A percentile compares a stretch with the other conserved stretches of the same genome.
Conservation (phyloP, 1,140 invertebrate genomes). For the Drosophila sulfurigaster region DNA sequence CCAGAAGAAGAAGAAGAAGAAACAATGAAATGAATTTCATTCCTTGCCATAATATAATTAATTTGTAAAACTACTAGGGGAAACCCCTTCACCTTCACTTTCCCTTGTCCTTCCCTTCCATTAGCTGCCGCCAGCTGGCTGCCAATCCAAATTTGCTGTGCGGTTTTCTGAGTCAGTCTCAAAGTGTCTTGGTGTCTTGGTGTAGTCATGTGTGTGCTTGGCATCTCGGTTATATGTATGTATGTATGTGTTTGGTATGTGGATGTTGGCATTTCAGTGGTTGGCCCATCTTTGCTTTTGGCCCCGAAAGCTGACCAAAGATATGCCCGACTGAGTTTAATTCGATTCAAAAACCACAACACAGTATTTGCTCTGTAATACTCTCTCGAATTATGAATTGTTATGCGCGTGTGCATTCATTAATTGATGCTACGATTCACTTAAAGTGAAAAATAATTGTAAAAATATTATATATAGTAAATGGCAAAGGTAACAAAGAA, state of each 20-base stretch:
- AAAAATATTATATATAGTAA: neutral
- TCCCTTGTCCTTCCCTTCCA: neutral
- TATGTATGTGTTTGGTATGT: neutral
- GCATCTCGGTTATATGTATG: slow-evolving; percentile 39
- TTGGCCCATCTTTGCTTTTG: slow-evolving; percentile 25
- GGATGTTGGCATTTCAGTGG: slow-evolving; percentile 65
- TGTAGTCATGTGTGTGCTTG: slow-evolving; percentile 16
- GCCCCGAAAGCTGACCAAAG: slow-evolving; percentile 29
- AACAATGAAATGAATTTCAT: slow-evolving; percentile 34
- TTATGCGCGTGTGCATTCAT: slow-evolving; percentile 44
- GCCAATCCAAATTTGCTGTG: slow-evolving; percentile 56
- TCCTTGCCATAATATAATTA: slow-evolving; percentile 61
- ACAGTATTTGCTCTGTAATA: neutral
- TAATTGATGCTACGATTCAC: slow-evolving; percentile 47
- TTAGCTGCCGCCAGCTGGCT: slow-evolving; percentile 5
- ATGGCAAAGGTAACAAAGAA: neutral
- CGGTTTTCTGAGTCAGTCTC: slow-evolving; percentile 40
- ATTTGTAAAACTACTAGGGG: slow-evolving; percentile 54
- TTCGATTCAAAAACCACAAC: slow-evolving; percentile 45
- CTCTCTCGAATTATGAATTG: neutral
- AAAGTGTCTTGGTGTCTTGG: neutral
- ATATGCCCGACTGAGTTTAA: slow-evolving; percentile 43
- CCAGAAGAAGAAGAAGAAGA: neutral
- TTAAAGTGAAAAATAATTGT: slow-evolving; percentile 27
- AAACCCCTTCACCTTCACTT: slow-evolving; percentile 4